These are phyloP conservation scores for Adelognathus sp. DNA, from an alignment of 2,888 invertebrate genomes.

Conservation along the genomic window DNA sequence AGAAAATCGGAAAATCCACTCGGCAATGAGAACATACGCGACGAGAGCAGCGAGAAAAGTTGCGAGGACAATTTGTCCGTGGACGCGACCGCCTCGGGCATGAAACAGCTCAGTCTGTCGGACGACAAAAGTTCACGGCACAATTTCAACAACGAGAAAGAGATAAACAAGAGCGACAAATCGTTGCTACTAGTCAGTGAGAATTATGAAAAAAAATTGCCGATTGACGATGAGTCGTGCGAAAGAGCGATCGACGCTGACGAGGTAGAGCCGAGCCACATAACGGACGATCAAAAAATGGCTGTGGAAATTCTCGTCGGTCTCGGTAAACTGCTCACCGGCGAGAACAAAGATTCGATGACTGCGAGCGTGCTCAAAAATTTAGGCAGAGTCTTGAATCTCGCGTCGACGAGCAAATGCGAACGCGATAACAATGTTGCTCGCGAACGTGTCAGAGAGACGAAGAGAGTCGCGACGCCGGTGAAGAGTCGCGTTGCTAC, in stretches of 20 bases:
- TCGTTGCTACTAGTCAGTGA: constrained; percentile 54
- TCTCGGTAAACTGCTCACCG: constrained; percentile 68
- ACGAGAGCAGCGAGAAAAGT: constrained; percentile 58
- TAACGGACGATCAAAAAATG: constrained; percentile 62
- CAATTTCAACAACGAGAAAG: constrained; percentile 57
- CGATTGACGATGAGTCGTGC: constrained; percentile 17
- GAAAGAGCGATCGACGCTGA: constrained; percentile 18
- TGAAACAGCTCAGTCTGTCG: constrained; percentile 41
- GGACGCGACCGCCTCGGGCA: constrained; percentile 39
- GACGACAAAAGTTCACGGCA: constrained; percentile 41
- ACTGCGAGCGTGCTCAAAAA: constrained; percentile 66
- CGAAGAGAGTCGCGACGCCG: constrained; percentile 14
- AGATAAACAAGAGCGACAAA: constrained; percentile 62
- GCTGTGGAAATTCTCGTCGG: constrained; percentile 67
- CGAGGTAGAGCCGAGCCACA: constrained; percentile 35
- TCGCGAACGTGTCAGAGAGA: constrained; percentile 9
- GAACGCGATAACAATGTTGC: constrained; percentile 33
- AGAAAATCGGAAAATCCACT: constrained; percentile 31
- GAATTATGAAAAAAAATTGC: background rate
- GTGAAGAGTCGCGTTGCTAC: constrained; percentile 39
- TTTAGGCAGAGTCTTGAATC: constrained; percentile 67
- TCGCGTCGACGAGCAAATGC: constrained; percentile 56
- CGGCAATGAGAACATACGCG: constrained; percentile 36
- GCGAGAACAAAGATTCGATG: constrained; percentile 63
- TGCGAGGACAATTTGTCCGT: constrained; percentile 62